Evolutionary conservation across 2,888 invertebrate species (phyloP).

Genomic region (Gastrophysa polygoni): DNA sequence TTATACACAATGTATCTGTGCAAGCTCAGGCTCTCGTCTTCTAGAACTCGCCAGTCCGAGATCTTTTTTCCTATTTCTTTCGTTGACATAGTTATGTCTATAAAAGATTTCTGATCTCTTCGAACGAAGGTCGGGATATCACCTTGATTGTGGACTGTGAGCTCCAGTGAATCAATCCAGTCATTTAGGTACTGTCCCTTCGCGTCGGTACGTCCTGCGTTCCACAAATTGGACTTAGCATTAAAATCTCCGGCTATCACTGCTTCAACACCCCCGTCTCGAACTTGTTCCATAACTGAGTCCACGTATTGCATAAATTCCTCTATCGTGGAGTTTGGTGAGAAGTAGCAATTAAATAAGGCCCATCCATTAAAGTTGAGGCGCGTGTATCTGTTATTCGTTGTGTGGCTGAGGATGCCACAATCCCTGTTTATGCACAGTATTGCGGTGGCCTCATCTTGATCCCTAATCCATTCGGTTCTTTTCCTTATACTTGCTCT

Average conservation of each 20-base stretch:
- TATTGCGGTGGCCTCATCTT: background rate
- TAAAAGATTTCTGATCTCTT: background rate
- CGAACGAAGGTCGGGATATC: background rate
- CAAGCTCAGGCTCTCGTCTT: background rate
- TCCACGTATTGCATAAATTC: background rate
- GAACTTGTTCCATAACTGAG: background rate
- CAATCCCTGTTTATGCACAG: background rate
- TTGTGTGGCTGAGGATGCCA: background rate
- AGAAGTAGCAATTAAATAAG: background rate
- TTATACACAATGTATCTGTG: background rate
- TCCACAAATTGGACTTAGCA: slow-evolving; percentile 2
- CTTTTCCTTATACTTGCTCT: background rate
- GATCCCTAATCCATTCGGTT: background rate
- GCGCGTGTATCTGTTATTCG: background rate
- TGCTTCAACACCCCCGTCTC: background rate
- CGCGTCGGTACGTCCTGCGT: background rate
- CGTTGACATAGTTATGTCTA: background rate
- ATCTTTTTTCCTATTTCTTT: background rate
- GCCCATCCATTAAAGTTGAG: background rate
- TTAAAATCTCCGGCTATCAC: background rate
- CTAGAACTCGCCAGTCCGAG: background rate
- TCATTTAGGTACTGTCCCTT: background rate
- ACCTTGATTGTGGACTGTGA: background rate
- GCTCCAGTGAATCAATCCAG: background rate
- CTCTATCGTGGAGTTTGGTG: background rate